Evolutionary conservation across 2,888 invertebrate species (phyloP).

Genomic region (Drosophila hamatofila): DNA sequence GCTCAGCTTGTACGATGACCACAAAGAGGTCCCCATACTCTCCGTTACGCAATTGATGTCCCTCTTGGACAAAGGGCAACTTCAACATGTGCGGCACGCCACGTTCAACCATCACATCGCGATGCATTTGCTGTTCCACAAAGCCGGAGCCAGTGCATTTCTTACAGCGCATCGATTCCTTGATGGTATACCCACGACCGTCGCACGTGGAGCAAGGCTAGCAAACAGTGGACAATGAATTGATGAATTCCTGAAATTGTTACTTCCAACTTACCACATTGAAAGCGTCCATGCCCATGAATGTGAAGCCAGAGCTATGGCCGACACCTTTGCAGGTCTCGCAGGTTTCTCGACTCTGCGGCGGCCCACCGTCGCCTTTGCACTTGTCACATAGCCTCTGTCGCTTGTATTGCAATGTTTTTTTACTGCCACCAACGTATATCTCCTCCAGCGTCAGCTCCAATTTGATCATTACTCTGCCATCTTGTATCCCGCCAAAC

Average conservation of each 20-base stretch:
- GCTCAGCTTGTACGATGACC: slow-evolving; percentile 92
- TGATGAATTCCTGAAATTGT: neutral
- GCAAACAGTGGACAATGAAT: neutral
- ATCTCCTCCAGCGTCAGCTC: slow-evolving; percentile 95
- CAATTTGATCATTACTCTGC: slow-evolving; percentile 92
- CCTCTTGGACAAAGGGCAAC: slow-evolving; percentile 94
- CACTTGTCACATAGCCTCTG: slow-evolving; percentile 80
- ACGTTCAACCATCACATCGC: slow-evolving; percentile 95
- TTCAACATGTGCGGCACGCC: slow-evolving; percentile 95
- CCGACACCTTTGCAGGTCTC: slow-evolving; percentile 77
- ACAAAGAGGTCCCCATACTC: slow-evolving; percentile 96
- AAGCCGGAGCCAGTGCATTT: slow-evolving; percentile 94
- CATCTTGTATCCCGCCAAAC: slow-evolving; percentile 87
- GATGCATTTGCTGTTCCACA: slow-evolving; percentile 91
- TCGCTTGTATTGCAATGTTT: slow-evolving; percentile 79
- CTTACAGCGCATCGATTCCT: slow-evolving; percentile 93
- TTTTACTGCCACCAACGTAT: slow-evolving; percentile 94
- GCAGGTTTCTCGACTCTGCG: slow-evolving; percentile 68
- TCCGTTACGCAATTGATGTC: slow-evolving; percentile 94
- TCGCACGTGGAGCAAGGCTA: slow-evolving; percentile 87
- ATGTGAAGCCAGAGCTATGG: slow-evolving; percentile 83
- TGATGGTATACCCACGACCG: slow-evolving; percentile 90
- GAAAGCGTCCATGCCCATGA: slow-evolving; percentile 85
- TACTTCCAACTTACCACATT: slow-evolving; percentile 87
- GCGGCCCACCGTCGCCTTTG: slow-evolving; percentile 82